Percentiles rank a stretch among this genome's conserved stretches.
phyloP scores from a whole-genome alignment of 2,113 vertebrate genomes.

The Scolopax mira region DNA sequence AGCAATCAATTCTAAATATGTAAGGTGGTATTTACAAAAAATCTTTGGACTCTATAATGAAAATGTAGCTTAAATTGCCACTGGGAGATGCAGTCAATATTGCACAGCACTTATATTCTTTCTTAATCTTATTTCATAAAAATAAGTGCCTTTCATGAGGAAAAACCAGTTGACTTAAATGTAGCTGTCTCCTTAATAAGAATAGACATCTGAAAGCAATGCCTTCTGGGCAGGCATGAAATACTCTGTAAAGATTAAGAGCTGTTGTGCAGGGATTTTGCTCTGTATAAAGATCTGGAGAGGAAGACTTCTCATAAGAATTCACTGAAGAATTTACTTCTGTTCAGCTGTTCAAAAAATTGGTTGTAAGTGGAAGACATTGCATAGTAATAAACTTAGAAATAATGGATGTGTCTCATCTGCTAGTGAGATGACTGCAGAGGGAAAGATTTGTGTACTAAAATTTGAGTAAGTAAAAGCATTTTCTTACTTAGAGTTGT shows the following conservation, averaged over 20 bases:
- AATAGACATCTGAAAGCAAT: neutral
- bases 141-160: neutral
- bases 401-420: neutral
- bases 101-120: neutral
- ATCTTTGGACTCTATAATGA: neutral
- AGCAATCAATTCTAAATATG: neutral
- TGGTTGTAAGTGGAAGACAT: neutral
- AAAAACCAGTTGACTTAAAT: neutral
- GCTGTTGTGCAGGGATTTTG: neutral
- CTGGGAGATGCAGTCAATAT: neutral
- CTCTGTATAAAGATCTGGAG: neutral
- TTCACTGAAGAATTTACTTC: neutral
- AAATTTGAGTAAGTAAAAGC: neutral
- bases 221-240: neutral
- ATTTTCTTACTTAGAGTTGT: neutral
- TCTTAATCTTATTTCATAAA: neutral
- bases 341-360: neutral
- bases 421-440: neutral
- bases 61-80: neutral
- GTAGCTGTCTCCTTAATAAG: neutral
- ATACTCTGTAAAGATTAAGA: neutral
- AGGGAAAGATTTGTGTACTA: neutral
- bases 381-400: neutral
- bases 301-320: neutral
- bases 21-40: neutral